phyloP scores from a whole-genome alignment of 1,140 invertebrate genomes.

The Neotoxoptera formosana region DNA sequence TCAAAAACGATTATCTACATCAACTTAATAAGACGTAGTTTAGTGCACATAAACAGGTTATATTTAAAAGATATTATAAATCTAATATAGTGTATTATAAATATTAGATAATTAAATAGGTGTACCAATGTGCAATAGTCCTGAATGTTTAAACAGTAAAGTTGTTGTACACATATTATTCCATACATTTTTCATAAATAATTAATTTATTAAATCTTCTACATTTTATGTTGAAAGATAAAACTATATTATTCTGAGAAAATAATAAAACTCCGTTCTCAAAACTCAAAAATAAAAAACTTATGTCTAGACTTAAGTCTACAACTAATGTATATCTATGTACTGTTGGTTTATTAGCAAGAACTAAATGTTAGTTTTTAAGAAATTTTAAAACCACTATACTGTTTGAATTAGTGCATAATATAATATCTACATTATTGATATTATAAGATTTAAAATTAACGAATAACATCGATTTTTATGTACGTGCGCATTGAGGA shows the following conservation, averaged over 20 bases:
- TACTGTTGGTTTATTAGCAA: neutral
- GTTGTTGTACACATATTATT: neutral
- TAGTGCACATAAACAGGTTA: neutral
- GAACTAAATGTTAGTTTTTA: neutral
- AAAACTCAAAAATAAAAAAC: neutral
- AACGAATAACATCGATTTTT: neutral
- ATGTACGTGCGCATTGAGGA: neutral
- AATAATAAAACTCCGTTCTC: neutral
- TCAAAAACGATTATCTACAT: neutral
- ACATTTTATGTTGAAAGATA: neutral
- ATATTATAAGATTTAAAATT: neutral
- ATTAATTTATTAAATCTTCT: neutral
- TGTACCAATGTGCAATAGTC: neutral
- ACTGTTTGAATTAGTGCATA: neutral
- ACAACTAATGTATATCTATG: neutral
- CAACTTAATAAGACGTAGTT: neutral
- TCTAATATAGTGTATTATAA: neutral
- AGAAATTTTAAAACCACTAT: neutral
- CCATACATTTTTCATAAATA: neutral
- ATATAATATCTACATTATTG: neutral
- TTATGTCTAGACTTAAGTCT: neutral
- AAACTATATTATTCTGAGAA: neutral
- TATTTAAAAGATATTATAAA: neutral
- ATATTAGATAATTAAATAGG: neutral
- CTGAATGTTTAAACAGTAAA: neutral